A percentile compares a stretch with the other conserved stretches of the same genome.
Evolutionary conservation across 2,888 invertebrate genomes (phyloP).

Genomic region (Phengaris arion): DNA sequence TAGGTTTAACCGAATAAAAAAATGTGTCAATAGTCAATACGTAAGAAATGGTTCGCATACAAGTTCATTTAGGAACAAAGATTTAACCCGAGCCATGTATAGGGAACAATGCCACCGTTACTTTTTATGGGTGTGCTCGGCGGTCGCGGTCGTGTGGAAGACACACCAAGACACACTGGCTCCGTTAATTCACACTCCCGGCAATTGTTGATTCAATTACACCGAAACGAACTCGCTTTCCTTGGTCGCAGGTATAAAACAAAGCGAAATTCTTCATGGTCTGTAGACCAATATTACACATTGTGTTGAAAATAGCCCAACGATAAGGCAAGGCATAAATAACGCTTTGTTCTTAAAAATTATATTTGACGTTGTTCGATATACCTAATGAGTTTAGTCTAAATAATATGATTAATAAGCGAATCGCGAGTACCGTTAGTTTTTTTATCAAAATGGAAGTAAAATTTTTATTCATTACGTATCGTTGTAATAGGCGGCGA

Average conservation of each 20-base stretch:
- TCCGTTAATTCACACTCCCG: conserved; percentile 35
- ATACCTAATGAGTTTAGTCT: no score
- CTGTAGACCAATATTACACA: neutral
- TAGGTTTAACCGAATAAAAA: neutral
- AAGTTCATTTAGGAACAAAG: conserved; percentile 30
- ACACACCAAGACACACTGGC: conserved; percentile 35
- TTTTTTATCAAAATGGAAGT: no score
- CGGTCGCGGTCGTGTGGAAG: conserved; percentile 34
- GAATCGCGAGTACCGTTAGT: no score
- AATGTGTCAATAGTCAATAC: neutral
- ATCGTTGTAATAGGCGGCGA: neutral
- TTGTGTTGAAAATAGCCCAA: neutral
- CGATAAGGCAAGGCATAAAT: neutral
- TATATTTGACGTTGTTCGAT: neutral
- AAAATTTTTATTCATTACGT: neutral
- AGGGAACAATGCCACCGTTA: conserved; percentile 48
- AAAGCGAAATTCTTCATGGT: conserved; percentile 21
- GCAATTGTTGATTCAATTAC: conserved; percentile 25
- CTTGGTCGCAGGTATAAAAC: neutral
- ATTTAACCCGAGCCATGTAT: conserved; percentile 34
- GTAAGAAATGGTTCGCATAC: conserved; percentile 29
- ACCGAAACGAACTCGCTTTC: conserved; percentile 22
- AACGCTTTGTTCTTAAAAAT: neutral
- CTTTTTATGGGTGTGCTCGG: conserved; percentile 44
- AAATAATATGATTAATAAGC: no score